Evolutionary conservation across 2,888 invertebrate genomes (phyloP), one percentile per base, ranked within the genome.

Genomic region (Pyrochroa serraticornis): DNA sequence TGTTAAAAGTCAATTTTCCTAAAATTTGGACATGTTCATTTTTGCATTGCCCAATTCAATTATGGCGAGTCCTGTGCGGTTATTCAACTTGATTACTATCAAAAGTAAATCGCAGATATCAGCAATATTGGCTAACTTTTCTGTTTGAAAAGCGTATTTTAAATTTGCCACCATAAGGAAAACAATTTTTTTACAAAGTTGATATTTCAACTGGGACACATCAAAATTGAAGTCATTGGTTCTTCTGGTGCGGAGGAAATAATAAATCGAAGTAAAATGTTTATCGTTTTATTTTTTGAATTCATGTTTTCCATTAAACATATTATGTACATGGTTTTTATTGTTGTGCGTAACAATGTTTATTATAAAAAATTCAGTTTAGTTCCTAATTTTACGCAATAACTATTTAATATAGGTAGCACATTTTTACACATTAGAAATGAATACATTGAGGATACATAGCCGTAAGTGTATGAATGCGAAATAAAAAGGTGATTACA

Each of bases 291-390:
- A 50, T 59, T 50, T 54, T 54, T 50, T 54, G 45, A 59, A 59
- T 51, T 60, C 51, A 22, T 55, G 38, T 51, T 54, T 46, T 55
- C 59, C 55, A 60, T 47, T 60, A 60, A 55, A 60, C 51, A 55
- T 38, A 36, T 49, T 60, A 60, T 60, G 31, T 55, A 60, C 59
- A 60, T 46, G 42, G 46, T 43, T 50, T 48, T 55, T 51, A 54
- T 59, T 54, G 54, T 59, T 47, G 22, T 48, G 50, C 50, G 54
- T 60, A 60, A 60, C 59, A 60, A 60, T 50, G 10, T 55, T 59
- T 60, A 55, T 60, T 60, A 55, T 60, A 60, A 55, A 60, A 60
- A 60, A 43, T 59, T 59, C 44, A 44, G 30, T 46, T 60, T 60
- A 46, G 51, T 33, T 55, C 35, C 46, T 48, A 54, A 38, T 50